phyloP scores from a whole-genome alignment of 2,888 invertebrate species.

The Ormyrus labotus region DNA sequence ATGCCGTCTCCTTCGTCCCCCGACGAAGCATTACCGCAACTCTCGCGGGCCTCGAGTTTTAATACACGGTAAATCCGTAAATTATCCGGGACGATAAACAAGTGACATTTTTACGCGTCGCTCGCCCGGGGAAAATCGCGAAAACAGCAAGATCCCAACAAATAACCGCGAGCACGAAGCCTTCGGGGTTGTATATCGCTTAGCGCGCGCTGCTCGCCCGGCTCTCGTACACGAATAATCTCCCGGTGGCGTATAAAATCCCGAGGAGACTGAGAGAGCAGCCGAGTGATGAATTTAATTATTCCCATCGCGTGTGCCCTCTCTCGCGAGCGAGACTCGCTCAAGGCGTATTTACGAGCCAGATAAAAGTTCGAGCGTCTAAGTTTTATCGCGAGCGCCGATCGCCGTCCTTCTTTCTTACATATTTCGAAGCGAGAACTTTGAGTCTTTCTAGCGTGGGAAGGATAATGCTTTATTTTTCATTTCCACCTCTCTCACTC shows the following conservation, averaged over 20 bases:
- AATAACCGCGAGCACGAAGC: slow-evolving; percentile 13
- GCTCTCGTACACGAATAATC: slow-evolving; percentile 22
- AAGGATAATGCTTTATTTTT: slow-evolving; percentile 47
- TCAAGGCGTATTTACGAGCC: slow-evolving; percentile 53
- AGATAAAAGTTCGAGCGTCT: slow-evolving; percentile 59
- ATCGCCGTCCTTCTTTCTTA: slow-evolving; percentile 47
- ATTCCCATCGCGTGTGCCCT: slow-evolving; percentile 57
- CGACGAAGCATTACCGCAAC: slow-evolving; percentile 44
- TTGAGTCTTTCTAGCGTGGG: slow-evolving; percentile 36
- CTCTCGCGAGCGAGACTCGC: slow-evolving; percentile 28
- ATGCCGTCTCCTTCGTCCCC: neutral
- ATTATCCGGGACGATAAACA: slow-evolving; percentile 53
- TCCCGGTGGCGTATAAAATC: slow-evolving; percentile 37
- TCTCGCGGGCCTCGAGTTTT: slow-evolving; percentile 23
- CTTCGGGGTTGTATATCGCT: slow-evolving; percentile 14
- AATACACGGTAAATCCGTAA: slow-evolving; percentile 51
- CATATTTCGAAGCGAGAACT: slow-evolving; percentile 25
- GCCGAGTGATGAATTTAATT: slow-evolving; percentile 58
- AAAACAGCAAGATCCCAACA: slow-evolving; percentile 44
- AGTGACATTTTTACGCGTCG: slow-evolving; percentile 46
- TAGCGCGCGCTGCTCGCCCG: neutral
- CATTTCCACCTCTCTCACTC: neutral
- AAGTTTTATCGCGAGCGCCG: slow-evolving; percentile 54
- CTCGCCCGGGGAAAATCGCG: slow-evolving; percentile 45
- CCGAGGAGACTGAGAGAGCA: slow-evolving; percentile 13